Evolutionary conservation across 2,113 vertebrate genomes (phyloP), one percentile per base, ranked within the genome.

Genomic region (Phalacrocorax carbo): DNA sequence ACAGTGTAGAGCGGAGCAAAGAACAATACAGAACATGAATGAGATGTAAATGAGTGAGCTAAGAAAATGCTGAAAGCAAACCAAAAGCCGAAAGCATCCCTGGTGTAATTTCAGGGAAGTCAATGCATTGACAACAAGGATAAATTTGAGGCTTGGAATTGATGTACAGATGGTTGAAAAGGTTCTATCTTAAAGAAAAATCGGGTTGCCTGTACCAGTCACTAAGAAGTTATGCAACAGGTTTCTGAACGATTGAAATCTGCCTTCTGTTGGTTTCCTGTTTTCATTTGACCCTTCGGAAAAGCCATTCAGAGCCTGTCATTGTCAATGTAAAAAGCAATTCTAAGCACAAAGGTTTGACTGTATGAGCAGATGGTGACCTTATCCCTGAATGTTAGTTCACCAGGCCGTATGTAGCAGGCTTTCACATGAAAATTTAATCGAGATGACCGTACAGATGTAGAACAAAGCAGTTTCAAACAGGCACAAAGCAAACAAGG

Each of bases 341-440:
- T 94, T 95, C 79, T 90, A 71, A 82, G 58, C 76, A 95, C 71
- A 92, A 94, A 94, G 86, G 91, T 92, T 86, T 90, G 83, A 71
- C 73, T 85, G 14, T 44, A 54, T 21, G 90, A 97, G 91, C 97
- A 97, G 97, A 97, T 97, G 96, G 97, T 88, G 91, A 96, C 91
- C 82, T 97, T 95, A 90, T 62, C 81, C 80, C 84, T 61, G 65
- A 79, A 30, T 83, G 60, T 87, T 79, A 87, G 75, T 52, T 95
- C 91, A 89, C 62, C 38, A 84, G 65, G 78, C 65, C 17, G 2
- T 36, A 68, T 52, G 71, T 49, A 64, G 87, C 78, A 60, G n/a
- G 62, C 64, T 94, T 95, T 92, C 88, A 89, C 60, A 93, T 96
- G 73, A 96, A 94, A 95, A 93, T 97, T 96, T 94, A 96, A 96